These are phyloP conservation scores for Brachionus paranguensis DNA, from an alignment of 1,140 invertebrate genomes.

Conservation along the genomic window DNA sequence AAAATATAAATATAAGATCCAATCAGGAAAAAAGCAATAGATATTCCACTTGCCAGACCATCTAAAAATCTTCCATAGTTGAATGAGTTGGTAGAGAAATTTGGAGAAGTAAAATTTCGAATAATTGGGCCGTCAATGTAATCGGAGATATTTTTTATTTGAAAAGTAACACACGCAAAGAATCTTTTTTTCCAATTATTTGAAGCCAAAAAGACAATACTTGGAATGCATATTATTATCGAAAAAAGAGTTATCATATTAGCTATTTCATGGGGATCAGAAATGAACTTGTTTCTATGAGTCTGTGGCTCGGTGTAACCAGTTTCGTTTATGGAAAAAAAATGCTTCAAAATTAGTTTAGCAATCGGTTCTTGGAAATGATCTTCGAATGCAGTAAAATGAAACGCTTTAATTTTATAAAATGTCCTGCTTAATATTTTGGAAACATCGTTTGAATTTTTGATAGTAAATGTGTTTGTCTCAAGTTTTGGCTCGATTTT, in stretches of 20 bases:
- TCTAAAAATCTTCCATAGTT: not conserved
- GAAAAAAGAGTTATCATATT: slow-evolving; percentile 2
- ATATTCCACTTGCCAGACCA: not conserved
- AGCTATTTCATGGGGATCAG: not conserved
- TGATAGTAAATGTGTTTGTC: not conserved
- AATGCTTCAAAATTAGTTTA: not conserved
- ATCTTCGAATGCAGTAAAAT: not conserved
- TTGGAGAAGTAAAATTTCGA: not conserved
- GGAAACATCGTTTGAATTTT: not conserved
- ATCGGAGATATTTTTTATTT: slow-evolving; percentile 14
- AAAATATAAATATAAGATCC: slow-evolving; percentile 12
- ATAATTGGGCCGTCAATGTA: slow-evolving; percentile 13
- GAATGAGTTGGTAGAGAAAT: not conserved
- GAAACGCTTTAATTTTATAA: not conserved
- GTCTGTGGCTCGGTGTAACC: not conserved
- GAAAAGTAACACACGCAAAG: not conserved
- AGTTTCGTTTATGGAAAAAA: slow-evolving; percentile 1
- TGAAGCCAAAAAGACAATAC: not conserved
- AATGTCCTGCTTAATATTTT: not conserved
- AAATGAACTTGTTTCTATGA: not conserved
- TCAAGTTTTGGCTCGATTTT: not conserved
- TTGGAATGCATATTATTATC: slow-evolving; percentile 12
- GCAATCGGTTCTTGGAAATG: slow-evolving; percentile 14
- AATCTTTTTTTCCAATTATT: not conserved
- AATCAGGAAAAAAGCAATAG: not conserved